phyloP scores from a whole-genome alignment of 2,797 vertebrate species.

The Phoeniculus purpureus region DNA sequence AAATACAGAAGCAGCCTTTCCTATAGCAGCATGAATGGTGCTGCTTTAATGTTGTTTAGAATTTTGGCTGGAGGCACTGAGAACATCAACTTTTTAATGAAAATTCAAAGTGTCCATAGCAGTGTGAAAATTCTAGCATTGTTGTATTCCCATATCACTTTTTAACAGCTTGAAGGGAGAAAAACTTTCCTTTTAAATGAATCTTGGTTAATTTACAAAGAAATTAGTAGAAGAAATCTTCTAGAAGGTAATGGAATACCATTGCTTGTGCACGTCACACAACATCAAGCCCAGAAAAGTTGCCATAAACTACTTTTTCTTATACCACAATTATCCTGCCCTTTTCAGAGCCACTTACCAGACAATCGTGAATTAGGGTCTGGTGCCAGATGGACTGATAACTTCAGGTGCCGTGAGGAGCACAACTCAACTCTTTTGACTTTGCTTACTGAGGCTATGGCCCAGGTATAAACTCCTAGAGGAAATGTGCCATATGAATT shows the following conservation, averaged over 20 bases:
- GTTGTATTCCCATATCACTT: conserved; percentile 42
- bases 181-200: conserved; percentile 66
- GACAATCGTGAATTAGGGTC: neutral
- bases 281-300: conserved; percentile 57
- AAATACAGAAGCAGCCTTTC: conserved; percentile 15
- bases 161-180: conserved; percentile 59
- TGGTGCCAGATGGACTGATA: neutral
- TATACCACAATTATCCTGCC: neutral
- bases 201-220: conserved; percentile 75
- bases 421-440: neutral
- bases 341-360: neutral
- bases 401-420: neutral
- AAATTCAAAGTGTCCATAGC: conserved; percentile 33
- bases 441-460: neutral
- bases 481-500: neutral
- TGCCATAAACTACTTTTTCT: conserved; percentile 7
- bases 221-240: conserved; percentile 67
- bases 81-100: conserved; percentile 66
- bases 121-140: conserved; percentile 59
- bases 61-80: conserved; percentile 54
- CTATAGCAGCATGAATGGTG: neutral
- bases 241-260: conserved; percentile 53
- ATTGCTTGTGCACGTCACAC: conserved; percentile 45
- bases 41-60: conserved; percentile 52
- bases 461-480: neutral